A percentile compares a stretch with the other conserved stretches of the same genome.
Conservation (phyloP, 1,140 invertebrate species). For the Trachymyrmex septentrionalis region DNA sequence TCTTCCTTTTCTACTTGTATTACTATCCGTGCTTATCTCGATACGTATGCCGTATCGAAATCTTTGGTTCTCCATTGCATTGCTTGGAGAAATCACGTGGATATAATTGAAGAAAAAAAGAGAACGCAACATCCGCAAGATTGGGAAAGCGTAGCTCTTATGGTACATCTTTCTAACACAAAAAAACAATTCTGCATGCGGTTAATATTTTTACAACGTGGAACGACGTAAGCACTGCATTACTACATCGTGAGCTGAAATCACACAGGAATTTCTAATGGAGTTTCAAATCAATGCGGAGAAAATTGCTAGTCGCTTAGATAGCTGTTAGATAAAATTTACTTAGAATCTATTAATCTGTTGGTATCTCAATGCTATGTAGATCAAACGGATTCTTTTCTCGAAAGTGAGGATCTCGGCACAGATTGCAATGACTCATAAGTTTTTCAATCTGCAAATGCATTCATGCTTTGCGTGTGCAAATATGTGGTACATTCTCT, state of each 20-base stretch:
- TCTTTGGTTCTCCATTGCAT: not conserved
- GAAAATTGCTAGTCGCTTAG: not conserved
- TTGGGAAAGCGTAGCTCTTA: not conserved
- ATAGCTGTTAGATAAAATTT: not conserved
- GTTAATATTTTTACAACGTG: not conserved
- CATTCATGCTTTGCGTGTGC: not conserved
- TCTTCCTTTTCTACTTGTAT: not conserved
- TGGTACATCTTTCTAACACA: not conserved
- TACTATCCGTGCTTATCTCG: conserved; percentile 23
- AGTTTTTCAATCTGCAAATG: not conserved
- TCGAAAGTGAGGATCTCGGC: not conserved
- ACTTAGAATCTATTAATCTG: conserved; percentile 2
- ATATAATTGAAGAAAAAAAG: conserved; percentile 13
- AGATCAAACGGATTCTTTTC: not conserved
- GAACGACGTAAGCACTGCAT: not conserved
- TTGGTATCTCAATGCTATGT: not conserved
- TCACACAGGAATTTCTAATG: not conserved
- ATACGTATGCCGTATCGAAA: conserved; percentile 41
- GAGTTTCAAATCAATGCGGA: not conserved
- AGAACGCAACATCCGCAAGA: not conserved
- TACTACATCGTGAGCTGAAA: not conserved
- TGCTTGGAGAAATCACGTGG: conserved; percentile 31
- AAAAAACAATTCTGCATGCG: not conserved
- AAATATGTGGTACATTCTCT: not conserved
- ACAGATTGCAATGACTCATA: not conserved